Evolutionary conservation across 2,113 vertebrate species (phyloP), one percentile per base, ranked within the genome.

Genomic region (Struthidea cinerea): DNA sequence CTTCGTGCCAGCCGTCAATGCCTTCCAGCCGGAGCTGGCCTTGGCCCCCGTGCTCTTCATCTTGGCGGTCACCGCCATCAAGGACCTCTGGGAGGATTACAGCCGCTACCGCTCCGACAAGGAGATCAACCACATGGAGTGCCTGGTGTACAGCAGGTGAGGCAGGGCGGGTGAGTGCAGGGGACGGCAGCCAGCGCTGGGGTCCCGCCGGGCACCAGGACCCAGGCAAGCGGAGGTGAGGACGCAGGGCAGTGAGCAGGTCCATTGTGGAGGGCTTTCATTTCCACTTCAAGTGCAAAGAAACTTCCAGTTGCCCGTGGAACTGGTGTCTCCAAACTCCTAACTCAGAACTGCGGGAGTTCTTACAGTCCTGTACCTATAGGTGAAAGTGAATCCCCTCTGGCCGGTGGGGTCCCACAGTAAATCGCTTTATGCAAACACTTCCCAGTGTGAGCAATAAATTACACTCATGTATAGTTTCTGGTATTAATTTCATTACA

Each of bases 51-150:
- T 99, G 28, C 98, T 99, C 63, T 99, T 99, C 97, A 99, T 99
- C 87, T 78, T 99, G 96, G 99, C 99, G 0, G 99, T 99, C 91
- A 99, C 99, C 3, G 99, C 99, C 87, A 98, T 99, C 97, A 99
- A 99, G 95, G 99, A 99, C 97, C 96, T 99, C 10, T 99, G 99
- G 99, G 99, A 99, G 97, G 99, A 99, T 97, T 99, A 99, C 97
- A 98, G 99, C 85, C 98, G 99, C 52, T 99, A 99, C 98, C 97
- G 98, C 69, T 99, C 99, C 0, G 99, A 99, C 97, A 97, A 98
- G 79, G 99, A 99, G 91, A 99, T 99, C 97, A 99, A 99, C 96
- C 99, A 99, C 97, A 98, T 99, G 98, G 99, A 99, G 87, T 99
- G 99, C 84, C 98, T 99, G 77, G 99, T 99, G 52, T 99, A 98